Evolutionary conservation across 2,113 vertebrate genomes (phyloP), one percentile per base, ranked within the genome.

Genomic region (Tyto alba): DNA sequence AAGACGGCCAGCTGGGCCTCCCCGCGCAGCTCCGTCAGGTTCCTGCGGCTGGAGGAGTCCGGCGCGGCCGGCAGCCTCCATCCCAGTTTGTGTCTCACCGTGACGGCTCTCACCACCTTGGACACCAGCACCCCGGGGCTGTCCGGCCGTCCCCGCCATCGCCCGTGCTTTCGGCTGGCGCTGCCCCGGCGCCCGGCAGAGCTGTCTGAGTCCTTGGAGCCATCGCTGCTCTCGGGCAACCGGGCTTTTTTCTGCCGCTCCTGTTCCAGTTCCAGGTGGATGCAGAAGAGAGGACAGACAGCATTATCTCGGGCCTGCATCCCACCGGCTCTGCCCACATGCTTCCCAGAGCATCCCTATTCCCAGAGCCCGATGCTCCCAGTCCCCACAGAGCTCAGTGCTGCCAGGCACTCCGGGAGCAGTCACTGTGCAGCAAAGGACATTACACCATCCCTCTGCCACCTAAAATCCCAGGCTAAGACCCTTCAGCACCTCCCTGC

Each of bases 41-140:
- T 99, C 81, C 98, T 98, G 91, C 95, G 98, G 97, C 98, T 98
- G 16, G 99, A 99, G 29, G 98, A 97, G 83, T 99, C 99, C 3
- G 71, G 97, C 0, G 55, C 45, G 0, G 98, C 97, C 0, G 98
- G 97, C 32, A 98, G 90, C 22, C 95, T 91, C 26, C 97, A 76
- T 40, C 98, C 98, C 0, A 87, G 96, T 64, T 97, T 98, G 86
- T 98, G 97, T 67, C 96, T 97, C 32, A 72, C 91, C 1, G 95
- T 98, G 62, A 98, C 92, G 0, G 97, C 97, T 83, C 98, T 98
- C 67, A 98, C 96, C 85, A 97, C 96, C 74, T 98, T 98, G 92
- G 98, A 98, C 80, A 81, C 97, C 48, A 59, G 89, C 63, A 66
- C 96, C 21, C 83, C 98, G 0, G 97, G 98, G 77, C 97, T 97